phyloP scores from a whole-genome alignment of 2,888 invertebrate species.

The Homarus gammarus region DNA sequence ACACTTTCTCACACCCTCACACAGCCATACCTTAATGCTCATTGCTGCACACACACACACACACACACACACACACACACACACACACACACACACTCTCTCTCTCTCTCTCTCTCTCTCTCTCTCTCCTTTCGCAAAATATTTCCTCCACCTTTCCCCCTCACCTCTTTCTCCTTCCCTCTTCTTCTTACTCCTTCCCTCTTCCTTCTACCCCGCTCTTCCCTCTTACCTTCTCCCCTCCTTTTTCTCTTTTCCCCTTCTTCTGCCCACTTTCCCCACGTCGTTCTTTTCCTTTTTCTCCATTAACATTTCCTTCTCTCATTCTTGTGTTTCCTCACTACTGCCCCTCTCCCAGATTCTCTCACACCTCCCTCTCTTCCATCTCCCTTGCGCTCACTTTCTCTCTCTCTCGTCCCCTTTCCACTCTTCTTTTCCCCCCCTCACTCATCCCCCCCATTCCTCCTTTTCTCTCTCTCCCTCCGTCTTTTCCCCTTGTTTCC shows the following conservation, averaged over 20 bases:
- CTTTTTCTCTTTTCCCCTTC: neutral
- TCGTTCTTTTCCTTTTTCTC: neutral
- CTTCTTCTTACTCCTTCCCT: neutral
- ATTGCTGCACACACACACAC: too few species aligned
- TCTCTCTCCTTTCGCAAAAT: neutral
- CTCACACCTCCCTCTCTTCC: too few species aligned
- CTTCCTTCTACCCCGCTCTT: neutral
- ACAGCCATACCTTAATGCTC: too few species aligned
- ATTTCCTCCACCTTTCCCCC: conserved; percentile 4
- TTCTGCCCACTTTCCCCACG: neutral
- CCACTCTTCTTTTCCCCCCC: too few species aligned
- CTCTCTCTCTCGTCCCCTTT: too few species aligned
- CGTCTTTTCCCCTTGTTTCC: neutral
- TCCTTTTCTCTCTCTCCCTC: neutral
- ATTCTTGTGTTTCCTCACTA: too few species aligned
- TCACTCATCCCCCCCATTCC: neutral
- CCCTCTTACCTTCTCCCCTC: neutral
- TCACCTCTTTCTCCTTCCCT: conserved; percentile 14
- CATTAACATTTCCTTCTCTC: too few species aligned
- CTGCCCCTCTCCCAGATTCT: too few species aligned
- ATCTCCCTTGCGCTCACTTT: too few species aligned
- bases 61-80: too few species aligned
- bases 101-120: conserved; percentile 17
- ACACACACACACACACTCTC: neutral
- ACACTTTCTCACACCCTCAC: too few species aligned